phyloP scores from a whole-genome alignment of 2,797 vertebrate genomes.

The Sebastes aleutianus region DNA sequence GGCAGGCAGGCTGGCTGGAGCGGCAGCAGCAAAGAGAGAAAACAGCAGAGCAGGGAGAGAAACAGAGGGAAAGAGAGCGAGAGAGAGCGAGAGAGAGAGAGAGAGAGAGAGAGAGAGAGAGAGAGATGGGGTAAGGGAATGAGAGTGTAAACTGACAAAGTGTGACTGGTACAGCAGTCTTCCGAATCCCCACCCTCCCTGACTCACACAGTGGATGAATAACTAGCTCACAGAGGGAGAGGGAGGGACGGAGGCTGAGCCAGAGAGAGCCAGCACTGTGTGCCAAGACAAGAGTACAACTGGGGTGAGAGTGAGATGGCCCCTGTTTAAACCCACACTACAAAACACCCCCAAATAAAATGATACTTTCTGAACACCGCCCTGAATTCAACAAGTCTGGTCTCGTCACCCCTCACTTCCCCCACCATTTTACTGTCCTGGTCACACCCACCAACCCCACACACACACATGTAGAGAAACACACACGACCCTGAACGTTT shows the following conservation, averaged over 20 bases:
- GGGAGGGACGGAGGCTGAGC: slow-evolving; percentile 57
- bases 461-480: slow-evolving; percentile 1
- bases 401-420: neutral
- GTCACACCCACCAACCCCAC: slow-evolving; percentile 25
- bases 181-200: slow-evolving; percentile 82
- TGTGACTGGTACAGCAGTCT: slow-evolving; percentile 86
- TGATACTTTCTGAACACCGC: neutral
- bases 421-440: neutral
- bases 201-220: slow-evolving; percentile 85
- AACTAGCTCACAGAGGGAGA: slow-evolving; percentile 74
- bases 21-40: slow-evolving; percentile 33
- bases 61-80: slow-evolving; percentile 3
- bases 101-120: slow-evolving; percentile 28
- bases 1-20: slow-evolving; percentile 23
- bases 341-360: slow-evolving; percentile 5
- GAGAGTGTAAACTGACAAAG: slow-evolving; percentile 74
- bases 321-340: slow-evolving; percentile 46
- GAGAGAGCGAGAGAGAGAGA: slow-evolving; percentile 15
- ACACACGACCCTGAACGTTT: slow-evolving; percentile 36
- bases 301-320: slow-evolving; percentile 10
- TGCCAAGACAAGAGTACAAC: slow-evolving; percentile 19
- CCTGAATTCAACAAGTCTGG: slow-evolving; percentile 7
- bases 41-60: slow-evolving; percentile 25
- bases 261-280: slow-evolving; percentile 11
- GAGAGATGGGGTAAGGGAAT: slow-evolving; percentile 41